phyloP scores from a whole-genome alignment of 2,113 vertebrate species.

The Aegithalos caudatus region DNA sequence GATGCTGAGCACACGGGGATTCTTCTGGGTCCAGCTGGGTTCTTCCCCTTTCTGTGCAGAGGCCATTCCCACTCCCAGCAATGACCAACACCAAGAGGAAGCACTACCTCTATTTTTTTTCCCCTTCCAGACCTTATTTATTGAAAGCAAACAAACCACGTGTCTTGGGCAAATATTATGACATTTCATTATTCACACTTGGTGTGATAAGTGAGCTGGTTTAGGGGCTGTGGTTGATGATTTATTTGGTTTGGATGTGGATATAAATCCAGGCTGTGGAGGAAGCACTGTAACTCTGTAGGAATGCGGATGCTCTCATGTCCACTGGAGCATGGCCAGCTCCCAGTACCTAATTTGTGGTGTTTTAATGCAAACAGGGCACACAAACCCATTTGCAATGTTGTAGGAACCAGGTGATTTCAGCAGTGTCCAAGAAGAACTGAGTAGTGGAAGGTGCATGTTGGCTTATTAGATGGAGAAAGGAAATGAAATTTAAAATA shows the following conservation, averaged over 20 bases:
- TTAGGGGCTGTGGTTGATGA: not conserved
- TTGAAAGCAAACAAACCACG: not conserved
- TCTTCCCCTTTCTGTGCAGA: not conserved
- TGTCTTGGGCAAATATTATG: constrained; percentile 1
- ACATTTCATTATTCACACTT: not conserved
- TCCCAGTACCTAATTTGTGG: not conserved
- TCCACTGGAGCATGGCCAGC: not conserved
- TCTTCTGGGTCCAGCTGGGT: constrained; percentile 21
- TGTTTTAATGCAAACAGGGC: not conserved
- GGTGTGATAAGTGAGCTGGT: not conserved
- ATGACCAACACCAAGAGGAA: not conserved
- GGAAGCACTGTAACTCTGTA: not conserved
- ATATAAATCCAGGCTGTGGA: not conserved
- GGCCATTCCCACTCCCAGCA: rapidly evolving
- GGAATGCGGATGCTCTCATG: not conserved
- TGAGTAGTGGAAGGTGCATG: not conserved
- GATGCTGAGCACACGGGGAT: constrained; percentile 49
- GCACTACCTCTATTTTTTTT: not conserved
- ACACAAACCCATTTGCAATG: not conserved
- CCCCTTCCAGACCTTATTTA: not conserved
- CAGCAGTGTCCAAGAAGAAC: not conserved
- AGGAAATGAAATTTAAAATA: not conserved
- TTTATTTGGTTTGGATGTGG: constrained; percentile 38
- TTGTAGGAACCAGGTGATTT: not conserved
- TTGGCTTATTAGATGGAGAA: not conserved